Percentiles rank a stretch among this genome's conserved stretches.
These are phyloP conservation scores for Solenopsis fugax DNA, from an alignment of 1,140 invertebrate species.

Conservation along the genomic window DNA sequence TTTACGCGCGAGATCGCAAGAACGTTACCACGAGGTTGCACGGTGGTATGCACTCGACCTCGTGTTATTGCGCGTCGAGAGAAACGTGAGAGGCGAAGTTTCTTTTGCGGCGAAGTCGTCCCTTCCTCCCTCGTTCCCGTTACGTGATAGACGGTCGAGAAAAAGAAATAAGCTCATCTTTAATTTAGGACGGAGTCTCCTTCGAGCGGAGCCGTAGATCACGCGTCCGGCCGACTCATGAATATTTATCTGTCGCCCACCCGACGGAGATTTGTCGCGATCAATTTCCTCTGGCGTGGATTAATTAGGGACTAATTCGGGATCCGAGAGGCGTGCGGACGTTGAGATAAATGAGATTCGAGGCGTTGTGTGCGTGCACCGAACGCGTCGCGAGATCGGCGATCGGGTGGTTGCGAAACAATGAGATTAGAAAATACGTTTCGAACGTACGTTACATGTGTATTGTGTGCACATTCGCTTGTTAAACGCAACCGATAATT, in stretches of 20 bases:
- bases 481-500: slow-evolving; percentile 56
- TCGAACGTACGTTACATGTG: background rate
- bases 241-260: slow-evolving; percentile 30
- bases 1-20: background rate
- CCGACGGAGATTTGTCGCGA: slow-evolving; percentile 3
- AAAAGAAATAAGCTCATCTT: slow-evolving; percentile 1
- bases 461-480: slow-evolving; percentile 10
- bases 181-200: background rate
- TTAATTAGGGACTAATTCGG: slow-evolving; percentile 37
- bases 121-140: background rate
- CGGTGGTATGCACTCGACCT: background rate
- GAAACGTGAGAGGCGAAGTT: background rate
- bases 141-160: background rate
- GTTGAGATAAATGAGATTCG: slow-evolving; percentile 3
- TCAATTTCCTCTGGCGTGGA: background rate
- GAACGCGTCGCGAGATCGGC: background rate
- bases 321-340: background rate
- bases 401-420: slow-evolving; percentile 1
- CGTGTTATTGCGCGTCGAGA: background rate
- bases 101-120: background rate
- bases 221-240: background rate
- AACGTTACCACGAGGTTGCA: background rate
- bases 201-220: background rate
- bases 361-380: background rate
- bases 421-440: slow-evolving; percentile 38